These are phyloP conservation scores for Chydorus sphaericus DNA, from an alignment of 2,888 invertebrate species.

Conservation along the genomic window DNA sequence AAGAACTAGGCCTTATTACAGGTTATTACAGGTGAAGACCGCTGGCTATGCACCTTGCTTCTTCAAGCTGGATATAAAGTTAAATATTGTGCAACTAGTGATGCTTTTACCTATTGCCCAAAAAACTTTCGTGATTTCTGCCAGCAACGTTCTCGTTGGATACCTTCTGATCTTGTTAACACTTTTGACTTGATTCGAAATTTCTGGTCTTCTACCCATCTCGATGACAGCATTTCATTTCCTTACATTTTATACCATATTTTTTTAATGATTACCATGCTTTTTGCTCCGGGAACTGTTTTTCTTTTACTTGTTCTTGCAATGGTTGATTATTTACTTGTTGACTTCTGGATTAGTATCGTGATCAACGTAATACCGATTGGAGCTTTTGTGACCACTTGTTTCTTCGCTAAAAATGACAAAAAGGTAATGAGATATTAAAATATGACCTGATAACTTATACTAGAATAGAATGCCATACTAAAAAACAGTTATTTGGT, in stretches of 20 bases:
- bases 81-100: slow-evolving; percentile 98
- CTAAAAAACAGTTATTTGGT: too few species aligned
- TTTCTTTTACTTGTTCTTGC: slow-evolving; percentile 99
- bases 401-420: slow-evolving; percentile 81
- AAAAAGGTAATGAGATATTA: slow-evolving; percentile 81
- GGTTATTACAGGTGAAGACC: too few species aligned
- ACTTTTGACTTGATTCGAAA: slow-evolving; percentile 91
- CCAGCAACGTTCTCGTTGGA: slow-evolving; percentile 96
- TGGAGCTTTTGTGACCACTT: slow-evolving; percentile 74
- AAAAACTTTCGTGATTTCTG: slow-evolving; percentile 96
- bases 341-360: slow-evolving; percentile 93
- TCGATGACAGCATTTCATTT: slow-evolving; percentile 92
- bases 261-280: slow-evolving; percentile 86
- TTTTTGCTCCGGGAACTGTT: slow-evolving; percentile 92
- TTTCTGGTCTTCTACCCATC: slow-evolving; percentile 80
- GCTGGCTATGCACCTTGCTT: slow-evolving; percentile 93
- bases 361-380: slow-evolving; percentile 89
- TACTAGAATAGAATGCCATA: too few species aligned
- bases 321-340: slow-evolving; percentile 91
- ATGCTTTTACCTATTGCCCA: slow-evolving; percentile 95
- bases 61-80: slow-evolving; percentile 94
- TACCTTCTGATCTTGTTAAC: slow-evolving; percentile 96
- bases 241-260: slow-evolving; percentile 82
- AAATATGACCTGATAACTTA: too few species aligned
- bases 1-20: slow-evolving; percentile 38